Percentiles rank a stretch among this genome's conserved stretches.
These are phyloP conservation scores for Leptinotarsa lineolata DNA, from an alignment of 1,140 invertebrate species.

Conservation along the genomic window DNA sequence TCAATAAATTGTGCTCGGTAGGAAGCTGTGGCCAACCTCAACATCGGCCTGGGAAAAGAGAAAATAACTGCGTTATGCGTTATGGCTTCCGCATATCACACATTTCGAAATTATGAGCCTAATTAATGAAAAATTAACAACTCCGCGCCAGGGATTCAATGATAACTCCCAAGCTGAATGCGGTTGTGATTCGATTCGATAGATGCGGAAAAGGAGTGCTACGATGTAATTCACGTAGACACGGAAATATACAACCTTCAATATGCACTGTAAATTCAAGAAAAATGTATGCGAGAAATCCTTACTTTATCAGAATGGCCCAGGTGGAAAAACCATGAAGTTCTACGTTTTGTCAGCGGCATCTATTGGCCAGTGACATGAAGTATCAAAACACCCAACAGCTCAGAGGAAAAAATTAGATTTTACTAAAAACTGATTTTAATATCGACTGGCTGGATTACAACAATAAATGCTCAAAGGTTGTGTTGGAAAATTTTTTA, in stretches of 20 bases:
- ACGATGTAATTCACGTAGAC: background rate
- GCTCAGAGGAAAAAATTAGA: too few species aligned
- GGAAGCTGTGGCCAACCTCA: conserved; percentile 17
- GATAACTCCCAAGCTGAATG: background rate
- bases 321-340: too few species aligned
- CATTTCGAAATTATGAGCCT: conserved; percentile 18
- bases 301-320: too few species aligned
- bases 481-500: too few species aligned
- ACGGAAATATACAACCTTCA: background rate
- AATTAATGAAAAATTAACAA: conserved; percentile 20
- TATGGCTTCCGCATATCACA: conserved; percentile 24
- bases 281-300: background rate
- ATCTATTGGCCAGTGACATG: too few species aligned
- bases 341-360: too few species aligned
- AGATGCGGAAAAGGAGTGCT: background rate
- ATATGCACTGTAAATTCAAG: background rate
- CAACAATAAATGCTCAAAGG: too few species aligned
- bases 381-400: too few species aligned
- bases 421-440: too few species aligned
- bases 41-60: conserved; percentile 15
- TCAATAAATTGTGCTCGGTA: conserved; percentile 26
- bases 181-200: conserved; percentile 7
- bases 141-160: conserved; percentile 14
- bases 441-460: too few species aligned
- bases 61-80: conserved; percentile 16